Conservation (phyloP, 2,888 invertebrate genomes). For the Pemphredon lugubris region DNA sequence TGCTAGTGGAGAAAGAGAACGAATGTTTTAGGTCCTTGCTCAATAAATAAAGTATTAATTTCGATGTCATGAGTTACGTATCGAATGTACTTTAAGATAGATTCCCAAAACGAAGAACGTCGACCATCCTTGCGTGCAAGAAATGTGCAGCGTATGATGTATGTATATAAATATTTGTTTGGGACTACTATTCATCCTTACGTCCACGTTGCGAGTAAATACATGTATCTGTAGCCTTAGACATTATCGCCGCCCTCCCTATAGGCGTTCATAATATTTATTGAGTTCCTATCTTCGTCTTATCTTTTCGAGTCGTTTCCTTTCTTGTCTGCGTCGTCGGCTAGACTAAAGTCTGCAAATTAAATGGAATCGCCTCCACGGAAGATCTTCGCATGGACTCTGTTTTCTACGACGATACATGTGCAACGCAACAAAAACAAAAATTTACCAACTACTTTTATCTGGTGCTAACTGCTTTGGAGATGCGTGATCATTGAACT, state of each 20-base stretch:
- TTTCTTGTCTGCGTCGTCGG: slow-evolving; percentile 11
- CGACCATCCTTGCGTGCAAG: slow-evolving; percentile 36
- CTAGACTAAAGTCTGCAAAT: too few species aligned
- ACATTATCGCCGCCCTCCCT: not conserved
- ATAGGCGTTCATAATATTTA: not conserved
- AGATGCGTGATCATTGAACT: too few species aligned
- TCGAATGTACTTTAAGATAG: slow-evolving; percentile 40
- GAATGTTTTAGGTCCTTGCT: slow-evolving; percentile 72
- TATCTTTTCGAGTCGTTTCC: slow-evolving; percentile 1
- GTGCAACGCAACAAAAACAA: too few species aligned
- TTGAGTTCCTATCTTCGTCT: slow-evolving; percentile 14
- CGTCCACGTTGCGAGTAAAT: not conserved
- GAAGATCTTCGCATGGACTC: too few species aligned
- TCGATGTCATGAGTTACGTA: slow-evolving; percentile 32
- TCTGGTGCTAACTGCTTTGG: too few species aligned
- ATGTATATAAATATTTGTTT: not conserved
- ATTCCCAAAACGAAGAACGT: slow-evolving; percentile 31
- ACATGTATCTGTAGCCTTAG: not conserved
- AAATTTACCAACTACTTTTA: too few species aligned
- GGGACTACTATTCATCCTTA: slow-evolving; percentile 1
- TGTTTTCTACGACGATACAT: too few species aligned
- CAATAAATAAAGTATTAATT: slow-evolving; percentile 66
- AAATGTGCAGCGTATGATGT: slow-evolving; percentile 14
- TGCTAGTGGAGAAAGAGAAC: slow-evolving; percentile 69
- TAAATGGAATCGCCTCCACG: too few species aligned